These are phyloP conservation scores for Ornithoptera alexandrae DNA, from an alignment of 2,888 invertebrate species.

Conservation along the genomic window DNA sequence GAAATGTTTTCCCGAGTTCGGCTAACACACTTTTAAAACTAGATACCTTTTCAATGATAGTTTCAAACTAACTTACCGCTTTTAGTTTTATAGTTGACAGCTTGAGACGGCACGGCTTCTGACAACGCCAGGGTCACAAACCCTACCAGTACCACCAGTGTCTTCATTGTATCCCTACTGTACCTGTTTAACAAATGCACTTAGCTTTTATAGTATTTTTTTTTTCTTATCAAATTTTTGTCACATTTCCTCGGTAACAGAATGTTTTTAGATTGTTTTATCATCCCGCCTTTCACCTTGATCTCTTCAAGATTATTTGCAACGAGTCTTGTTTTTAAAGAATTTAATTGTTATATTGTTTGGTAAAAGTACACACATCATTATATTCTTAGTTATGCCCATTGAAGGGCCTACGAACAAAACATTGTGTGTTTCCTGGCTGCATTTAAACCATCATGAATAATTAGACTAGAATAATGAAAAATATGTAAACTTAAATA, in stretches of 20 bases:
- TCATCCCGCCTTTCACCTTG: slow-evolving; percentile 23
- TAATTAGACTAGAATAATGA: too few relatives aligned
- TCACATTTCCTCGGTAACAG: slow-evolving; percentile 32
- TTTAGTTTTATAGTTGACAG: slow-evolving; percentile 41
- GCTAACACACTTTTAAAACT: too few relatives aligned
- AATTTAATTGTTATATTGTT: too few relatives aligned
- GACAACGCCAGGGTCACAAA: slow-evolving; percentile 62
- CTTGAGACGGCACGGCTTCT: slow-evolving; percentile 42
- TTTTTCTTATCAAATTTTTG: slow-evolving; percentile 33
- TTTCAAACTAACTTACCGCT: slow-evolving; percentile 41
- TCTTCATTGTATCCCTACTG: slow-evolving; percentile 70
- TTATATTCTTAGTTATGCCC: too few relatives aligned
- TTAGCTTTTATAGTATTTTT: slow-evolving; percentile 38
- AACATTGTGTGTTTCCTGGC: too few relatives aligned
- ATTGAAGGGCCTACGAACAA: too few relatives aligned
- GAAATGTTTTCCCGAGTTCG: too few relatives aligned
- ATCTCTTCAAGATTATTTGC: slow-evolving; percentile 4
- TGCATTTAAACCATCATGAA: too few relatives aligned
- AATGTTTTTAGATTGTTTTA: slow-evolving; percentile 29
- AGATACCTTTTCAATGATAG: neutral
- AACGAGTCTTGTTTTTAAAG: neutral
- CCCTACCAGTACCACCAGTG: slow-evolving; percentile 66
- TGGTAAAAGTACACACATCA: too few relatives aligned
- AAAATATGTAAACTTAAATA: too few relatives aligned
- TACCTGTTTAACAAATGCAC: slow-evolving; percentile 35